These are phyloP conservation scores for Aphidius ervi DNA, from an alignment of 1,140 invertebrate species.

Conservation along the genomic window DNA sequence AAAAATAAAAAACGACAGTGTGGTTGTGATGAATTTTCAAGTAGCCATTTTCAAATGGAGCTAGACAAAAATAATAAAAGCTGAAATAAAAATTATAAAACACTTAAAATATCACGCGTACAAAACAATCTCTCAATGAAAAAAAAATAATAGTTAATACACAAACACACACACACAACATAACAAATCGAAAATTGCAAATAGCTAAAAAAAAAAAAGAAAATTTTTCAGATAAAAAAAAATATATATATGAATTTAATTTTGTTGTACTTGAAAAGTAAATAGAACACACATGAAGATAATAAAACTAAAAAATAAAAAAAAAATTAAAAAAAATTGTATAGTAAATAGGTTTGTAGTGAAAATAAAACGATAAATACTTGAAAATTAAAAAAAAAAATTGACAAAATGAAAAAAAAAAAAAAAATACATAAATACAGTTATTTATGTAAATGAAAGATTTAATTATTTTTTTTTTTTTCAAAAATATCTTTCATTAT, in stretches of 20 bases:
- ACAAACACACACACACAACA: too few species aligned
- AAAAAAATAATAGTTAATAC: too few species aligned
- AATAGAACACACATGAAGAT: neutral
- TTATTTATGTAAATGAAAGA: conserved; percentile 14
- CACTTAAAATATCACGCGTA: too few species aligned
- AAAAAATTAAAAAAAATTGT: conserved; percentile 37
- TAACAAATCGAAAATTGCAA: too few species aligned
- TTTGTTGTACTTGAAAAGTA: conserved; percentile 11
- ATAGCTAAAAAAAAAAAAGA: too few species aligned
- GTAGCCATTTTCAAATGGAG: too few species aligned
- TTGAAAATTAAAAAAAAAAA: conserved; percentile 19
- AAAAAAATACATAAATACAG: conserved; percentile 11
- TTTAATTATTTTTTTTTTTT: conserved; percentile 16
- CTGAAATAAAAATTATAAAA: too few species aligned
- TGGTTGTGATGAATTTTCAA: too few species aligned
- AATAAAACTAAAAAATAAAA: neutral
- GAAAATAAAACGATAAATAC: conserved; percentile 42
- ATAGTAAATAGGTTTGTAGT: conserved; percentile 43
- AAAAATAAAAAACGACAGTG: too few species aligned
- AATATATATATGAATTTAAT: neutral
- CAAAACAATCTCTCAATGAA: too few species aligned
- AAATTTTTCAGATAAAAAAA: too few species aligned
- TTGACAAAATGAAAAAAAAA: conserved; percentile 27
- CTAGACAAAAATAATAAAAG: too few species aligned
- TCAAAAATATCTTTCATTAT: neutral